These are phyloP conservation scores for Pogonognathellus flavescens DNA, from an alignment of 1,140 invertebrate species.

Conservation along the genomic window DNA sequence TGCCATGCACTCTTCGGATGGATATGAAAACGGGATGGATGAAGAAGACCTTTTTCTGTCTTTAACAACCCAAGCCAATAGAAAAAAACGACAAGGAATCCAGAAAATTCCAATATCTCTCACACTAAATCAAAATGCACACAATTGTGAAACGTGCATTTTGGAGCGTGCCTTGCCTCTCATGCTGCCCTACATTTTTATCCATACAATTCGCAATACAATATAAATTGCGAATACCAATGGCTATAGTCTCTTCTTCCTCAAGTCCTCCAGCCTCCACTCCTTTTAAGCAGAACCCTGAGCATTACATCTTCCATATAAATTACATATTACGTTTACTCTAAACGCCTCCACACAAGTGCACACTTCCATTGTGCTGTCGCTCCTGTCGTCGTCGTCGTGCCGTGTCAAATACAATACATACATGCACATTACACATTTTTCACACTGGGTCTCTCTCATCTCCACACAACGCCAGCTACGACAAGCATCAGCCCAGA, in stretches of 20 bases:
- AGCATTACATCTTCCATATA: conserved; percentile 34
- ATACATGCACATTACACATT: conserved; percentile 18
- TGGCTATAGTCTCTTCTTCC: background rate
- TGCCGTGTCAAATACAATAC: conserved; percentile 17
- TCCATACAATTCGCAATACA: conserved; percentile 9
- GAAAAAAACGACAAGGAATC: conserved; percentile 23
- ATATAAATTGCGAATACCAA: conserved; percentile 29
- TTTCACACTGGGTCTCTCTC: background rate
- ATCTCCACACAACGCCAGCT: background rate
- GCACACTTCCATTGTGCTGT: background rate
- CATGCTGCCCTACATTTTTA: conserved; percentile 8
- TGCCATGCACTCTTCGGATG: too few relatives aligned
- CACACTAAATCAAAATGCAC: conserved; percentile 49
- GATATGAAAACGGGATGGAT: background rate
- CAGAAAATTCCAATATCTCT: conserved; percentile 51
- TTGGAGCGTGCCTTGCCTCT: background rate
- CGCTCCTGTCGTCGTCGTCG: background rate
- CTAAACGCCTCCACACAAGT: background rate
- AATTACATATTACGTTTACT: conserved; percentile 46
- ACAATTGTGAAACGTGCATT: conserved; percentile 48
- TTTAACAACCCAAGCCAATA: background rate
- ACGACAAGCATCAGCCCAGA: background rate
- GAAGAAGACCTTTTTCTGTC: background rate
- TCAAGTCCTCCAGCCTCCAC: background rate
- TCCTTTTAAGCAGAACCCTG: background rate